Conservation (phyloP, 2,797 vertebrate species). For the Periparus ater region DNA sequence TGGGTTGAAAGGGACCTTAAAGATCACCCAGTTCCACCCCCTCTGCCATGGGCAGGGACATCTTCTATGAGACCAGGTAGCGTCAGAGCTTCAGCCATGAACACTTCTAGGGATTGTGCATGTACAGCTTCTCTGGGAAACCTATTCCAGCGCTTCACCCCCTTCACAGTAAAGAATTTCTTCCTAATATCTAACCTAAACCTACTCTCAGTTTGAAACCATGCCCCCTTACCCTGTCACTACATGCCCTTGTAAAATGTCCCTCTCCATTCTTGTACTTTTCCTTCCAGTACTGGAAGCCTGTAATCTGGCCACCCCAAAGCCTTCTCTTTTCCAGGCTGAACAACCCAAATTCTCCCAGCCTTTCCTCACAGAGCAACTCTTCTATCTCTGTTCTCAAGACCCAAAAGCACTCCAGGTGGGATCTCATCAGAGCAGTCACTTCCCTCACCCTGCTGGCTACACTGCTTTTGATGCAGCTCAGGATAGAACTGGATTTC, state of each 20-base stretch:
- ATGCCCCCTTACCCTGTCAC: neutral
- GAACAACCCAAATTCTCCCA: neutral
- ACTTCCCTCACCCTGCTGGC: neutral
- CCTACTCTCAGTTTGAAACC: neutral
- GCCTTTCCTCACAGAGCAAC: neutral
- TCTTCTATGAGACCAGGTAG: neutral
- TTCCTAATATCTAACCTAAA: neutral
- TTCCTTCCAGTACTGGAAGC: neutral
- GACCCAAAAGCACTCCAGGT: neutral
- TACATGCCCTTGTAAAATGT: neutral
- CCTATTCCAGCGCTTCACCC: neutral
- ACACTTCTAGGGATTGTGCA: neutral
- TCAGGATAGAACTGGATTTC: neutral
- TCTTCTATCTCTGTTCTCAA: neutral
- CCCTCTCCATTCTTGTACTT: neutral
- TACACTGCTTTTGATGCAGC: neutral
- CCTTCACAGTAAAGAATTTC: neutral
- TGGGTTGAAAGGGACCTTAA: neutral
- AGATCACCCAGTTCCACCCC: neutral
- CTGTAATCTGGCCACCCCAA: neutral
- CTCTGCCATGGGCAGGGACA: neutral
- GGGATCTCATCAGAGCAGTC: neutral
- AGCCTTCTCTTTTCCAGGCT: neutral
- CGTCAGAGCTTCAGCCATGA: neutral
- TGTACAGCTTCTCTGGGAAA: neutral